Conservation (phyloP, 2,113 vertebrate genomes). For the Thermophis baileyi region DNA sequence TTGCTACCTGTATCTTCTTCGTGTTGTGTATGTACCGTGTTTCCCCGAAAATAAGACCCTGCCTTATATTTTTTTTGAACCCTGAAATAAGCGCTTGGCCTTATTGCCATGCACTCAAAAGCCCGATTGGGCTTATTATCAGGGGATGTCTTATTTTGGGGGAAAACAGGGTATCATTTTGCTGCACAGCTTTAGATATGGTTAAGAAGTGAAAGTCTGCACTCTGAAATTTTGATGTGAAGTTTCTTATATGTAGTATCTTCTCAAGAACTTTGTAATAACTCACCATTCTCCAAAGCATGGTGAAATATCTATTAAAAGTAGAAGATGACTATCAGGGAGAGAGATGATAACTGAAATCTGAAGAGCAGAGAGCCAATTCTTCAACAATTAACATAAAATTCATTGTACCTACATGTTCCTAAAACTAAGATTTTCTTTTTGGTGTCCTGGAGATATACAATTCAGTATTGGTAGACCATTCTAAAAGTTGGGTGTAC, state of each 20-base stretch:
- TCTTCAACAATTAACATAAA: background rate
- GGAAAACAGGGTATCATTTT: too few species aligned
- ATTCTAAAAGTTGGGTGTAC: background rate
- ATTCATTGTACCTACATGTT: background rate
- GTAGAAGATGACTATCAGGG: background rate
- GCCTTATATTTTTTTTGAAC: too few species aligned
- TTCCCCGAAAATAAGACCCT: too few species aligned
- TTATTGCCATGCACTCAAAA: too few species aligned
- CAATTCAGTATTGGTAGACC: background rate
- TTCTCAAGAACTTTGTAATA: background rate
- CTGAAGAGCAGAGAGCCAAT: background rate
- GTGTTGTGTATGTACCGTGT: background rate
- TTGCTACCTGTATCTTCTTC: background rate
- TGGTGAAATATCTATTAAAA: background rate
- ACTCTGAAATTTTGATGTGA: background rate
- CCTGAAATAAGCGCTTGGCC: too few species aligned
- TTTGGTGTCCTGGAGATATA: background rate
- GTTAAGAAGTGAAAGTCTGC: background rate
- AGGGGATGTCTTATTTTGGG: too few species aligned
- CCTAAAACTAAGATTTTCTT: background rate
- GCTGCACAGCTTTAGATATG: background rate
- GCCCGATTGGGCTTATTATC: too few species aligned
- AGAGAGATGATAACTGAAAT: background rate
- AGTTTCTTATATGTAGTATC: background rate
- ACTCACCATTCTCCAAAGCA: background rate